These are phyloP conservation scores for Troglohyphantes excavatus DNA, from an alignment of 2,888 invertebrate genomes.

Conservation along the genomic window DNA sequence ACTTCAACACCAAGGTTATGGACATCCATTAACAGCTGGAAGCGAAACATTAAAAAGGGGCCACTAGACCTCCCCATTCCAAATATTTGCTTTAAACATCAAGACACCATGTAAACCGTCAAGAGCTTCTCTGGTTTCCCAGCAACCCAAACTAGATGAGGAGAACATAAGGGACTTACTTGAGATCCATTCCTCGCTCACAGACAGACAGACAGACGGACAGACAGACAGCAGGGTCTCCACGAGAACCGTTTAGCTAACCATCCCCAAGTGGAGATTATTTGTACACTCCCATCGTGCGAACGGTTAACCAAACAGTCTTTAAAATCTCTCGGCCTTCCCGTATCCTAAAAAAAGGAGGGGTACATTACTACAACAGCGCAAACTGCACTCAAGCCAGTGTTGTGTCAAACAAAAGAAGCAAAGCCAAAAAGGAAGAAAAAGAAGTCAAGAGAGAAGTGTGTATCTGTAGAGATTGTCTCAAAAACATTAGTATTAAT, in stretches of 20 bases:
- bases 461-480: no score
- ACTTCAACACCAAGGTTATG: no score
- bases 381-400: constrained; percentile 24
- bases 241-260: constrained; percentile 72
- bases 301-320: constrained; percentile 78
- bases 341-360: constrained; percentile 76
- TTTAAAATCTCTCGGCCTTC: constrained; percentile 54
- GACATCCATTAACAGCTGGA: no score
- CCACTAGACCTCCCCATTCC: no score
- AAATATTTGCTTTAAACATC: no score
- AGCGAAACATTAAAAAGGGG: no score
- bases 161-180: constrained; percentile 55
- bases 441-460: neutral
- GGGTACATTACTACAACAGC: constrained; percentile 65
- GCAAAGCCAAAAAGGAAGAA: constrained; percentile 7
- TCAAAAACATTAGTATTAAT: no score
- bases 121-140: no score
- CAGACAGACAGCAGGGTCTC: neutral
- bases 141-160: neutral
- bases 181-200: neutral
- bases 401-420: constrained; percentile 6
- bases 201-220: neutral
- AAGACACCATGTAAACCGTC: no score
- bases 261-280: constrained; percentile 65
- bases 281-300: constrained; percentile 54